These are phyloP conservation scores for Rynchops niger DNA, from an alignment of 2,113 vertebrate genomes.

Conservation along the genomic window DNA sequence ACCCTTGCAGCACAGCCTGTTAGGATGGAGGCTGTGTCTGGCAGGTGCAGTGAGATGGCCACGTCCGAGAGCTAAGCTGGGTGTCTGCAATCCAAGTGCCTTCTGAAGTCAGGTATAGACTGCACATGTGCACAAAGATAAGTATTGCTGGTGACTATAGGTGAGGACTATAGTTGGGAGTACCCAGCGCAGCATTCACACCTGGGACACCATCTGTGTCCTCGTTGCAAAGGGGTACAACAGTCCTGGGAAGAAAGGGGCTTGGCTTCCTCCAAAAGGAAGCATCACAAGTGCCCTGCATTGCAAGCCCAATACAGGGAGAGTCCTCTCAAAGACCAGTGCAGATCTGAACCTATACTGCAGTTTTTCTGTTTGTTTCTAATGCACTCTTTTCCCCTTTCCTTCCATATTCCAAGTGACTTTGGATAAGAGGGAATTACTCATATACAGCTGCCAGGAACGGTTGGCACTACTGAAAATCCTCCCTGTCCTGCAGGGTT, in stretches of 20 bases:
- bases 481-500: not conserved
- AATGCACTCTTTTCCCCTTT: not conserved
- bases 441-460: not conserved
- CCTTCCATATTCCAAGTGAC: not conserved
- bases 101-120: not conserved
- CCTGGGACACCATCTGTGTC: not conserved
- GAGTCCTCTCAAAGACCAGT: not conserved
- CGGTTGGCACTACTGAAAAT: not conserved
- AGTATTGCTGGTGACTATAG: not conserved
- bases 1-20: not conserved
- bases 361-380: not conserved
- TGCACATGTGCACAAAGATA: accelerated
- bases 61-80: not conserved
- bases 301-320: too few species aligned
- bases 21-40: too few species aligned
- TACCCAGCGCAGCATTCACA: not conserved
- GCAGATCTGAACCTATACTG: not conserved
- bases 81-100: not conserved
- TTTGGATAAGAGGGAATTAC: not conserved
- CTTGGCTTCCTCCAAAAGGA: not conserved
- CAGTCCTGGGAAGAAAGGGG: not conserved
- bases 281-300: not conserved
- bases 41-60: not conserved
- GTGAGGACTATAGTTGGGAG: accelerated
- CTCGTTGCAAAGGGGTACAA: not conserved